Conservation (phyloP, 2,888 invertebrate genomes). For the Chloromyia formosa region DNA sequence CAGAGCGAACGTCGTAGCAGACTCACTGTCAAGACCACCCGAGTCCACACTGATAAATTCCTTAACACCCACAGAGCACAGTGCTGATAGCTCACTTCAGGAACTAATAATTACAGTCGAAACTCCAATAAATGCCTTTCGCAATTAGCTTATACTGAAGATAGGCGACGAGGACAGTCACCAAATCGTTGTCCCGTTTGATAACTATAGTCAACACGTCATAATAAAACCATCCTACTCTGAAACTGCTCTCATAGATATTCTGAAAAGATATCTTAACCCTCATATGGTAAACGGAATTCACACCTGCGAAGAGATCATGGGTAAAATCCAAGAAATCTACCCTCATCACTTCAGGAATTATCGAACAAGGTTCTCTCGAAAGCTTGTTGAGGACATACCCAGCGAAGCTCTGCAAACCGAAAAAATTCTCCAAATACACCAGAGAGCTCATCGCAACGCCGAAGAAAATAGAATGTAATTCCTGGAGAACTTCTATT, state of each 20-base stretch:
- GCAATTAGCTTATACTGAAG: neutral
- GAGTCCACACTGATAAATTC: neutral
- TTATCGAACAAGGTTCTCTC: neutral
- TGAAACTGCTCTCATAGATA: neutral
- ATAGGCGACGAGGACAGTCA: no score
- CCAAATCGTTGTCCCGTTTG: no score
- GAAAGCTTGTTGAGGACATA: no score
- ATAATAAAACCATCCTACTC: neutral
- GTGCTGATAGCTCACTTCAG: neutral
- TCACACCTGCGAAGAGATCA: neutral
- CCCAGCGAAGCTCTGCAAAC: neutral
- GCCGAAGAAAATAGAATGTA: neutral
- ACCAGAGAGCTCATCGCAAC: neutral
- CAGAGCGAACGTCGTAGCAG: conserved; percentile 40
- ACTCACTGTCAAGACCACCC: conserved; percentile 4
- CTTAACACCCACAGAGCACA: neutral
- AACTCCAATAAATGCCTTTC: neutral
- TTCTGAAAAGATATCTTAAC: neutral
- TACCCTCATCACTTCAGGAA: neutral
- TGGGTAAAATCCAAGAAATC: no score
- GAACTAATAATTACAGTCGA: no score
- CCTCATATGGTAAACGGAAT: neutral
- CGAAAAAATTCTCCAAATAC: neutral
- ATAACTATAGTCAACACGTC: no score
- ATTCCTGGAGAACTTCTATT: neutral